Base-by-base conservation (phyloP, 2,888 invertebrate genomes). In the Drosophila acutilabella region DNA sequence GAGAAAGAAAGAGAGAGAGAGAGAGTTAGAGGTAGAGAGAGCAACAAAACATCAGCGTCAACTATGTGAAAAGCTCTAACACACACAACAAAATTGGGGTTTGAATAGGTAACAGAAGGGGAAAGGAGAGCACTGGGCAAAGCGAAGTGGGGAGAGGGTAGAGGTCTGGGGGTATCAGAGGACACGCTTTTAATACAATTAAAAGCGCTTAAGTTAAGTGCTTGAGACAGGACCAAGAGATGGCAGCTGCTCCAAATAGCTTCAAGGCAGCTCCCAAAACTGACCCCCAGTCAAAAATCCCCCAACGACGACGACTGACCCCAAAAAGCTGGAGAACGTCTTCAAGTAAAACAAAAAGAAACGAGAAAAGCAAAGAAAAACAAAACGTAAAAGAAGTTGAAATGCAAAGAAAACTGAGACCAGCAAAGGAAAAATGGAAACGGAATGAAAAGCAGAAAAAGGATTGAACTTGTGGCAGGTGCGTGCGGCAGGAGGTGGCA, bases 111-210 rank as follows among this genome's bases (percentile, higher is more conserved):
- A 30, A 30, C 30, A 30, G 30, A 8, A 30, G 30, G 30, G 30
- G 8, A 8, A 8, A 36, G 13, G n/a, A 10, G 18, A 26, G 20
- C 33, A 13, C 10, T 18, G 23, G 16, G 30, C 26, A 26, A 18
- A 20, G n/a, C 3, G 6, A 0, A 14, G 16, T 3, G 4, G 1
- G 1, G 20, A 8, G 13, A 14, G 6, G 50, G 41, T 2, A 13
- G 23, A 33, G 40, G 5, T 40, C 40, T 36, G 18, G 23, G 11
- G 51, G 52, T 42, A 56, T 64, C 62, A 50, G 56, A 68, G 81
- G 82, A 88, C 76, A 84, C 83, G 76, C 83, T 86, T 70, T 82
- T 88, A 88, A 88, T 78, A 80, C 84, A 84, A 84, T 84, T 84
- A 84, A 79, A 78, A 78, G 78, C 83, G 83, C 86, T 88, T 86